phyloP scores from a whole-genome alignment of 1,140 invertebrate species.

The Cecropterus lyciades region DNA sequence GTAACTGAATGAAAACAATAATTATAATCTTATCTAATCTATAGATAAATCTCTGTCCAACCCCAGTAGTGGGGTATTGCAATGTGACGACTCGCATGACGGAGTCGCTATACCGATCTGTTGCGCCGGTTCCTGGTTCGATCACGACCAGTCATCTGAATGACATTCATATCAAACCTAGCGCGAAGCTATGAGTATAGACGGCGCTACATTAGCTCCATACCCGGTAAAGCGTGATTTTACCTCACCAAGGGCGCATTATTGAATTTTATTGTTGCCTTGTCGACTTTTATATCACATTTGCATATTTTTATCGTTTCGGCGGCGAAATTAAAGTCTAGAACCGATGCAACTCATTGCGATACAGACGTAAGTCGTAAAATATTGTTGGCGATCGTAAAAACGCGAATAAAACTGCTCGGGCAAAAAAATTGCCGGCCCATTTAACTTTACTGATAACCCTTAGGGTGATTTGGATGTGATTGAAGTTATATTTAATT shows the following conservation, averaged over 20 bases:
- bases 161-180: too few species aligned
- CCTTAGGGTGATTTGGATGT: constrained; percentile 42
- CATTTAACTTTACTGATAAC: constrained; percentile 60
- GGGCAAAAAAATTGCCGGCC: constrained; percentile 59
- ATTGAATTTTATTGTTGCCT: constrained; percentile 54
- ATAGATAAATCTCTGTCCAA: too few species aligned
- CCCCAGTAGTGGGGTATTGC: too few species aligned
- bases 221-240: background rate
- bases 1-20: too few species aligned
- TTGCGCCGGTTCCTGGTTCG: too few species aligned
- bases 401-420: constrained; percentile 68
- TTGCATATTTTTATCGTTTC: constrained; percentile 80
- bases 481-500: constrained; percentile 37
- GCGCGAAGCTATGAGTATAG: too few species aligned
- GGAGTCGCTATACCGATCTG: too few species aligned
- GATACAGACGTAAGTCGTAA: constrained; percentile 72
- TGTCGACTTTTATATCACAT: constrained; percentile 69
- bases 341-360: constrained; percentile 68
- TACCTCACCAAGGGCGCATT: constrained; percentile 38
- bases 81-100: too few species aligned
- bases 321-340: constrained; percentile 81
- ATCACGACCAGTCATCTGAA: too few species aligned
- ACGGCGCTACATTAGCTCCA: too few species aligned
- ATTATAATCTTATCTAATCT: too few species aligned
- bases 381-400: constrained; percentile 75